Conservation (phyloP, 2,113 vertebrate species). For the Corydoras sp. region DNA sequence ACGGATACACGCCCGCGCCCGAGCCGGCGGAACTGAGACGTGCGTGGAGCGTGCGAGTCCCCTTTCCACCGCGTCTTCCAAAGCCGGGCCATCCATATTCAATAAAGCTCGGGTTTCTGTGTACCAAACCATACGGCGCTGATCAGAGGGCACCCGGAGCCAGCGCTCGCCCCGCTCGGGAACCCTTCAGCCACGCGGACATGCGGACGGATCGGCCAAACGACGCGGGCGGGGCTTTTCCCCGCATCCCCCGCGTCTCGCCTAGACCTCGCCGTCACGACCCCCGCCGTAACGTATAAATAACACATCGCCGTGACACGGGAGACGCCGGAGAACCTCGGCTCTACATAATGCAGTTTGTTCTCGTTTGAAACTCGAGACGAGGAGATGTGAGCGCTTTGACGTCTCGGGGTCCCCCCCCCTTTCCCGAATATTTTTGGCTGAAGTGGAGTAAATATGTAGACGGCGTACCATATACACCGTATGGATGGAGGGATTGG, state of each 20-base stretch:
- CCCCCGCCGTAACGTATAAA: not conserved
- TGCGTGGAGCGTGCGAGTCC: not conserved
- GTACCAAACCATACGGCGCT: constrained; percentile 20
- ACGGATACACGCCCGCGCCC: constrained; percentile 4
- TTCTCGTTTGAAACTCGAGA: not conserved
- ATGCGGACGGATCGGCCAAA: constrained; percentile 13
- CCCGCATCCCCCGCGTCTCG: no score
- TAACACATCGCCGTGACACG: not conserved
- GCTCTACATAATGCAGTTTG: not conserved
- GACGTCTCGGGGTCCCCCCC: no score
- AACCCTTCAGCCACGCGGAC: constrained; percentile 8
- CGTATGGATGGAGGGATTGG: no score
- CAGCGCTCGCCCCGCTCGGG: not conserved
- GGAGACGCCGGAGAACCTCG: not conserved
- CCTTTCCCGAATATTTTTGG: no score
- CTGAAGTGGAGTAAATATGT: no score
- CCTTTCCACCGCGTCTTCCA: constrained; percentile 17
- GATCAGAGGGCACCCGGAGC: not conserved
- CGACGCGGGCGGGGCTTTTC: constrained; percentile 9
- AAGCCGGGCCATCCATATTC: constrained; percentile 13
- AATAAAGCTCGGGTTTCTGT: constrained; percentile 37
- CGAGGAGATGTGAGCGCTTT: no score
- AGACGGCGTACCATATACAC: no score
- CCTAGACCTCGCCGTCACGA: not conserved
- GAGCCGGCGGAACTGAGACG: constrained; percentile 3